Evolutionary conservation across 2,113 vertebrate genomes (phyloP).

Genomic region (Casuarius casuarius): DNA sequence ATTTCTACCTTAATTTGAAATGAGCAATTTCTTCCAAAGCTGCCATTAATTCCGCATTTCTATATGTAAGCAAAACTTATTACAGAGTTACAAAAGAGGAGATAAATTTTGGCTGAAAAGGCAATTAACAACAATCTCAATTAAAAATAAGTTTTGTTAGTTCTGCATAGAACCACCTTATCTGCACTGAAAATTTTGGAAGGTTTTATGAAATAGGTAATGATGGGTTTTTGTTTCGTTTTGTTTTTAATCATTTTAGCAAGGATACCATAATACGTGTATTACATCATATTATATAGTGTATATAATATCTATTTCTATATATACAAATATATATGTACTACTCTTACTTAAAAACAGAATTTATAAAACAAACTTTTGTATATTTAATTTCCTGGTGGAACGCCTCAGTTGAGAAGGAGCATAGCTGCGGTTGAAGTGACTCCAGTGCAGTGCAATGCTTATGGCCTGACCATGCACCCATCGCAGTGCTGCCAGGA

Average conservation of each 20-base stretch:
- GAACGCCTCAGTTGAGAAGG: background rate
- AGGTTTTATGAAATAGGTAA: background rate
- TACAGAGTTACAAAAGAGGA: background rate
- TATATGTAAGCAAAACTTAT: background rate
- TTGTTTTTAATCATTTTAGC: background rate
- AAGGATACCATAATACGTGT: background rate
- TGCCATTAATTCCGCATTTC: background rate
- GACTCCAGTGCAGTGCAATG: background rate
- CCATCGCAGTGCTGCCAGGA: background rate
- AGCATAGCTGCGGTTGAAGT: background rate
- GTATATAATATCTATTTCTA: background rate
- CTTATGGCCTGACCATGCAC: background rate
- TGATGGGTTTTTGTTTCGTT: background rate
- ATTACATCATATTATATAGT: background rate
- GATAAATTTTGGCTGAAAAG: background rate
- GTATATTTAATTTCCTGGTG: background rate
- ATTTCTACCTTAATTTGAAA: background rate
- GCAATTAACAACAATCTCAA: background rate
- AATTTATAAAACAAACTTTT: background rate
- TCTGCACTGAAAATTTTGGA: background rate
- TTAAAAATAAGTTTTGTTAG: background rate
- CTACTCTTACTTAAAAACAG: background rate
- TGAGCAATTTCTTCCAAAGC: background rate
- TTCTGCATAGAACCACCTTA: background rate
- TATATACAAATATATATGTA: background rate